These are phyloP conservation scores for Anoplius nigerrimus DNA, from an alignment of 2,888 invertebrate species.

Conservation along the genomic window DNA sequence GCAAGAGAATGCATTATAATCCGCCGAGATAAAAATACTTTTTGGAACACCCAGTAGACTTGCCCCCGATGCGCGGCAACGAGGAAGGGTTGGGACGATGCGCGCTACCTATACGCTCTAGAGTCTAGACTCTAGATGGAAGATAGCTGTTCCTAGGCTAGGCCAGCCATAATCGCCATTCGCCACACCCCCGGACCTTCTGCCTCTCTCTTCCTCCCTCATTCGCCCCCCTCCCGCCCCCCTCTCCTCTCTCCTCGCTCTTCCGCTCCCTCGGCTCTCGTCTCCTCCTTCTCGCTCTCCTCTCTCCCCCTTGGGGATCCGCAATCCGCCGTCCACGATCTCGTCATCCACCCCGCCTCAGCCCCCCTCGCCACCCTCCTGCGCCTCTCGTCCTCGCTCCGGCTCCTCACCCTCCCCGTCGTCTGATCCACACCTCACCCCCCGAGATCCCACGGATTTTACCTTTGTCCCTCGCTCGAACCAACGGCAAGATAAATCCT, in stretches of 20 bases:
- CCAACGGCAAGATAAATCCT: conserved; percentile 37
- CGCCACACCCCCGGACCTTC: conserved; percentile 43
- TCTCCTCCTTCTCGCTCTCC: conserved; percentile 29
- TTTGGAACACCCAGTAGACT: conserved; percentile 21
- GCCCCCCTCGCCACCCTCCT: not conserved
- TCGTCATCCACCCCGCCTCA: conserved; percentile 40
- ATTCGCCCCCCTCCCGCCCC: conserved; percentile 12
- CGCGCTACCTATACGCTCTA: conserved; percentile 28
- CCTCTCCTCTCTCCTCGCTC: conserved; percentile 9
- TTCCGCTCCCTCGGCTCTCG: not conserved
- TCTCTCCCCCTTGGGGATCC: conserved; percentile 37
- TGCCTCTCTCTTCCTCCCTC: conserved; percentile 15
- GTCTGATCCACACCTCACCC: conserved; percentile 23
- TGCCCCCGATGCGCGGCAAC: conserved; percentile 14
- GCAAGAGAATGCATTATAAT: too few relatives aligned
- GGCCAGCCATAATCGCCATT: conserved; percentile 55
- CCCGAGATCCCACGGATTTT: conserved; percentile 47
- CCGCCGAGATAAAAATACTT: not conserved
- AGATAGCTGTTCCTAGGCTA: conserved; percentile 55
- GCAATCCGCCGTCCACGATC: conserved; percentile 54
- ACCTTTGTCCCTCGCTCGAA: conserved; percentile 46
- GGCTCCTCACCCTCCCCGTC: not conserved
- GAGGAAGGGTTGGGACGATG: conserved; percentile 28
- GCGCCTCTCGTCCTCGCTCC: conserved; percentile 10
- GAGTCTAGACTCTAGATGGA: conserved; percentile 43